phyloP scores from a whole-genome alignment of 2,113 vertebrate species.

The Laterallus jamaicensis region DNA sequence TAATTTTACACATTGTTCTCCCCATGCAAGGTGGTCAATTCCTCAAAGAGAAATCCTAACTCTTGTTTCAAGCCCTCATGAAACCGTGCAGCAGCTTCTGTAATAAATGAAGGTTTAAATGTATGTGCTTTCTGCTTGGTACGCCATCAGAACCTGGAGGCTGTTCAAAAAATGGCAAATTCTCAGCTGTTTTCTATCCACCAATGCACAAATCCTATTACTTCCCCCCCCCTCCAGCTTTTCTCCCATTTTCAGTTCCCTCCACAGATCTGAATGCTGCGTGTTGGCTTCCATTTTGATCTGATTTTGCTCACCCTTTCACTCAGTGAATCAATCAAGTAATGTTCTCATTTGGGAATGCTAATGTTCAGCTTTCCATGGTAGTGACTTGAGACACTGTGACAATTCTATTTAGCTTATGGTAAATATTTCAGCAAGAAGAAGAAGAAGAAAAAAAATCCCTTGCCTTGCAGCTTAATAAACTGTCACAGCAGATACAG shows the following conservation, averaged over 20 bases:
- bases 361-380: conserved; percentile 46
- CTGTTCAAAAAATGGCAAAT: neutral
- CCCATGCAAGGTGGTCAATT: fast-evolving
- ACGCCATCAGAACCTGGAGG: neutral
- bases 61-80: neutral
- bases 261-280: neutral
- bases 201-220: neutral
- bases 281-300: conserved; percentile 4
- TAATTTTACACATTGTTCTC: neutral
- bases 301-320: conserved; percentile 46
- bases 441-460: neutral
- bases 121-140: neutral
- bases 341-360: conserved; percentile 55
- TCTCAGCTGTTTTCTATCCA: neutral
- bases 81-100: neutral
- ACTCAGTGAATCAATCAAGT: conserved; percentile 20
- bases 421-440: conserved; percentile 63
- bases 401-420: conserved; percentile 66
- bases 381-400: conserved; percentile 39
- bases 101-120: neutral
- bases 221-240: neutral
- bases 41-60: neutral
- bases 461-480: conserved; percentile 45
- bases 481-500: conserved; percentile 35
- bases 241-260: neutral